phyloP scores from a whole-genome alignment of 2,797 vertebrate species.

The Chanos chanos region DNA sequence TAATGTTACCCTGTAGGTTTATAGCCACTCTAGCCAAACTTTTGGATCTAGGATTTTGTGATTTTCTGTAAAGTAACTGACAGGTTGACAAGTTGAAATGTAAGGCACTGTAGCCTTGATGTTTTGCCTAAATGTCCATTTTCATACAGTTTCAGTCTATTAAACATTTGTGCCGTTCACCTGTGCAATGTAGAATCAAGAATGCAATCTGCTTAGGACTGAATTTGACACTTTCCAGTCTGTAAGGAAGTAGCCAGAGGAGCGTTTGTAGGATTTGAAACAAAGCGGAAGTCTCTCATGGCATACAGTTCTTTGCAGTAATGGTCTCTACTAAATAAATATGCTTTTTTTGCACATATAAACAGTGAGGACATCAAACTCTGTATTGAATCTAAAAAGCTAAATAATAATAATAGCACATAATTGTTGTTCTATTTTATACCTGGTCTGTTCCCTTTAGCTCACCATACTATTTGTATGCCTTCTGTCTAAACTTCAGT shows the following conservation, averaged over 20 bases:
- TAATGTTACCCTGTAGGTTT: no score
- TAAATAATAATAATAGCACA: slow-evolving; percentile 27
- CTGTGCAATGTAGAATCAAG: no score
- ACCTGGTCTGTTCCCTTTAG: slow-evolving; percentile 43
- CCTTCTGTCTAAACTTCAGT: slow-evolving; percentile 46
- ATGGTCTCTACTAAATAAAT: slow-evolving; percentile 51
- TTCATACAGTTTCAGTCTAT: no score
- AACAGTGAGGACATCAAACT: slow-evolving; percentile 32
- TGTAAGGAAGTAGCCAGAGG: slow-evolving; percentile 11
- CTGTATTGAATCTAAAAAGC: slow-evolving; percentile 24
- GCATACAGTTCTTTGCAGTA: slow-evolving; percentile 53
- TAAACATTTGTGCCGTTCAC: no score
- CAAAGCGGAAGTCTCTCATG: slow-evolving; percentile 47
- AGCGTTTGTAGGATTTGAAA: slow-evolving; percentile 10
- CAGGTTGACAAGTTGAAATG: no score
- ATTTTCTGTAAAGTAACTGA: no score
- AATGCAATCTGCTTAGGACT: no score
- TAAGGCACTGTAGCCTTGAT: no score
- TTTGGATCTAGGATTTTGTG: no score
- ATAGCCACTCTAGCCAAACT: no score
- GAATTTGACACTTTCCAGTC: no score
- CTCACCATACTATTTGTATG: slow-evolving; percentile 40
- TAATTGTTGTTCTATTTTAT: slow-evolving; percentile 28
- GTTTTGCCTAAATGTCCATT: no score
- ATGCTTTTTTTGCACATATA: slow-evolving; percentile 57